phyloP scores from a whole-genome alignment of 1,140 invertebrate species.

The Maconellicoccus hirsutus region DNA sequence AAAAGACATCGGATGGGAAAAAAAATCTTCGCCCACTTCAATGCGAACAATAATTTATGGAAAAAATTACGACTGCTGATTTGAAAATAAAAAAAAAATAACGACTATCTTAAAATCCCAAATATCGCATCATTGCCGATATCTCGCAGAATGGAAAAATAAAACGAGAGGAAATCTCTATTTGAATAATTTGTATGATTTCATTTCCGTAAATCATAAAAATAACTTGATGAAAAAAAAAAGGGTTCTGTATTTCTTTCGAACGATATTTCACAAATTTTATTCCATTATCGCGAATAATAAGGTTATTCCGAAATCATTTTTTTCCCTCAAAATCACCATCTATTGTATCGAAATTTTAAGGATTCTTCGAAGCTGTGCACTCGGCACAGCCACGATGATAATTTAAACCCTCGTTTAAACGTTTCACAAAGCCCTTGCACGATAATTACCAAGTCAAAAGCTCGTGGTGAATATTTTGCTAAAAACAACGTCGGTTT shows the following conservation, averaged over 20 bases:
- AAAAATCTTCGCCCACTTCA: neutral
- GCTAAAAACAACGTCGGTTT: no score
- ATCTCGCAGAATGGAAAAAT: neutral
- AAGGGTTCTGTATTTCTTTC: no score
- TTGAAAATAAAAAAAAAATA: neutral
- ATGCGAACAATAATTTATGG: neutral
- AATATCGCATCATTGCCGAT: neutral
- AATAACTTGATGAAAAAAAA: neutral
- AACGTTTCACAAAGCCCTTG: no score
- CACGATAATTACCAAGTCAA: no score
- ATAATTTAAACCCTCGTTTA: no score
- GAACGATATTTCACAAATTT: neutral
- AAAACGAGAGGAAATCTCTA: neutral
- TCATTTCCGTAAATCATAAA: neutral
- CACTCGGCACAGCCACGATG: no score
- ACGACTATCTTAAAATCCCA: neutral
- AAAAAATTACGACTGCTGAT: neutral
- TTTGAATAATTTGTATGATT: conserved; percentile 1
- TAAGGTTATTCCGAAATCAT: neutral
- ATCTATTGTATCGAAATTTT: no score
- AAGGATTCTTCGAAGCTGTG: no score
- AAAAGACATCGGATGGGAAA: neutral
- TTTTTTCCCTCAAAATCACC: no score
- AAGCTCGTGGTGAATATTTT: no score
- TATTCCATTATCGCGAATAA: neutral